A percentile compares a stretch with the other conserved stretches of the same genome.
phyloP scores from a whole-genome alignment of 2,113 vertebrate species.

The Lophotis ruficrista region DNA sequence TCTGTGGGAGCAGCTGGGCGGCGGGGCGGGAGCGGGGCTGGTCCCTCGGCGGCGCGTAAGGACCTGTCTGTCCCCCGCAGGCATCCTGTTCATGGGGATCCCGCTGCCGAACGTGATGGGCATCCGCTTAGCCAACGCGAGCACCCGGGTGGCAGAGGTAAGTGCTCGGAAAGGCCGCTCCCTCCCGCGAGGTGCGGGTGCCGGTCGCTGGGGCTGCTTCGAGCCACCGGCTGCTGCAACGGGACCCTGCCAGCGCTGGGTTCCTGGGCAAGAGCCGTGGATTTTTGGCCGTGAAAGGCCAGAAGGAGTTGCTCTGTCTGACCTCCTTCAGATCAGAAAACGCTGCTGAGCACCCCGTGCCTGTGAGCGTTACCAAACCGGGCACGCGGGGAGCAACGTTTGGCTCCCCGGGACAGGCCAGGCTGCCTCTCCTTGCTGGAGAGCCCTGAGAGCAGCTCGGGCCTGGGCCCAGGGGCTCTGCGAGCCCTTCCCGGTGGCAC shows the following conservation, averaged over 20 bases:
- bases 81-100: neutral
- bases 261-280: neutral
- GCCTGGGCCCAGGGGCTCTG: accelerated
- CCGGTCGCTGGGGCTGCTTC: accelerated
- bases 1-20: accelerated
- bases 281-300: neutral
- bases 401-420: neutral
- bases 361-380: accelerated
- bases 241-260: neutral
- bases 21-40: neutral
- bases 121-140: neutral
- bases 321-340: neutral
- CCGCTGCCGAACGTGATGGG: neutral
- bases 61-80: neutral
- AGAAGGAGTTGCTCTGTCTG: neutral
- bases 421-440: too few relatives aligned
- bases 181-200: neutral
- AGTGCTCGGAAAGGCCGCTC: neutral
- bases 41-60: accelerated
- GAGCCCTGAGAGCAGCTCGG: neutral
- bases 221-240: neutral
- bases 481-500: neutral
- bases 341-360: neutral
- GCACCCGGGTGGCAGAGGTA: neutral
- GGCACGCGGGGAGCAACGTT: accelerated